A percentile compares a stretch with the other conserved stretches of the same genome.
These are phyloP conservation scores for Euwallacea similis DNA, from an alignment of 1,140 invertebrate species.

Conservation along the genomic window DNA sequence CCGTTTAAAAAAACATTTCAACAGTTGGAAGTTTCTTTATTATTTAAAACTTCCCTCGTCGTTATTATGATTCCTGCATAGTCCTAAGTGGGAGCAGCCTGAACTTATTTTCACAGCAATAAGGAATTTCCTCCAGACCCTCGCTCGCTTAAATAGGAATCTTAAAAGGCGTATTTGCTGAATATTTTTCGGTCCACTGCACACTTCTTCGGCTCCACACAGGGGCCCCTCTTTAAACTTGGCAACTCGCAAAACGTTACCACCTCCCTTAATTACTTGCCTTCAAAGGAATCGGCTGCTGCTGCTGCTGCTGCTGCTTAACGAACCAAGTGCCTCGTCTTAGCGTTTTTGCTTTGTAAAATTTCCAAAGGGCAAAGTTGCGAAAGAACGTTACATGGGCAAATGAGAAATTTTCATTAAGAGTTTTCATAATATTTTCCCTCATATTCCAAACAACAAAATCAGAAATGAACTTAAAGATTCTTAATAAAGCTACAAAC, in stretches of 20 bases:
- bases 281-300: conserved; percentile 25
- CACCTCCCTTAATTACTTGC: conserved; percentile 33
- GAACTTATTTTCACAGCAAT: conserved; percentile 1
- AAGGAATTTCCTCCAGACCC: neutral
- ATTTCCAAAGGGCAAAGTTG: conserved; percentile 14
- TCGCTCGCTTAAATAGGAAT: neutral
- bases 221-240: conserved; percentile 15
- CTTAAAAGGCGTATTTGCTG: conserved; percentile 31
- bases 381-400: too few relatives aligned
- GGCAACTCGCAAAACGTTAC: conserved; percentile 22
- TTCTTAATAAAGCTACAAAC: too few relatives aligned
- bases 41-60: conserved; percentile 14
- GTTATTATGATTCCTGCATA: conserved; percentile 6
- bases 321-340: conserved; percentile 16
- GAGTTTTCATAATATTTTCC: too few relatives aligned
- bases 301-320: conserved; percentile 15
- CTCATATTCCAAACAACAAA: too few relatives aligned
- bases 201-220: conserved; percentile 13
- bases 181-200: conserved; percentile 39
- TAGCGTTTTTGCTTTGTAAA: conserved; percentile 17
- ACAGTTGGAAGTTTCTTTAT: conserved; percentile 15
- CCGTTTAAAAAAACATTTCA: conserved; percentile 2
- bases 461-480: too few relatives aligned
- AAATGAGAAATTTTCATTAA: too few relatives aligned
- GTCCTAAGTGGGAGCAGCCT: neutral